Evolutionary conservation across 2,797 vertebrate genomes (phyloP), one percentile per base, ranked within the genome.

Genomic region (Pseudochirops corinnae): DNA sequence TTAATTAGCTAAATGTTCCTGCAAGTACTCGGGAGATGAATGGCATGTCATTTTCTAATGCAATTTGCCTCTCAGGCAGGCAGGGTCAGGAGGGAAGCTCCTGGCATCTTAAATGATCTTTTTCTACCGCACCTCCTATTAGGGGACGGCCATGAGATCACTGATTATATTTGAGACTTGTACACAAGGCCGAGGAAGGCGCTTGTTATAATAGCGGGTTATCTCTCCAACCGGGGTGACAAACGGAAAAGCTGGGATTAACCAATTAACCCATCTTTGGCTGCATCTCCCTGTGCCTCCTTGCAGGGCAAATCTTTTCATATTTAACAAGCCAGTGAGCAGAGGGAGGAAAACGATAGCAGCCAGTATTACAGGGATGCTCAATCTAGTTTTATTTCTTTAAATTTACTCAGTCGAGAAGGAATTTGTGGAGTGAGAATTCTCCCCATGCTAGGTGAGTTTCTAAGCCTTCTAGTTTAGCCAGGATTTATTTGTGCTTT

Each of bases 1-100:
- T 99, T 99, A 99, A 99, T 99, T 99, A 99, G 99, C 99, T 99
- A 99, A 99, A 99, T 99, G 99, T 99, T 99, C 99, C 99, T 99
- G 99, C 99, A 99, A 99, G 99, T 99, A 99, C 99, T 99, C 98
- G 98, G 97, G 99, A 99, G 99, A 99, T 99, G 99, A 99, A 99
- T 99, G 99, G 99, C 99, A 99, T 99, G 99, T 99, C 99, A 99
- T 99, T 99, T 99, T 99, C 99, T 99, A 99, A 99, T 99, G 99
- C 99, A 99, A 99, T 99, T 99, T 99, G 99, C 99, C 99, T 99
- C 99, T 99, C 99, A 98, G 99, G 99, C 99, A 99, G 99, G 99
- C 99, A 99, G 99, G 99, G 99, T 99, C 99, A 99, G 99, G 98
- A 99, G 99, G 98, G 99, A 99, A 99, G 98, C 98, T 99, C 98